Conservation (phyloP, 2,797 vertebrate species). For the Tadarida brasiliensis region DNA sequence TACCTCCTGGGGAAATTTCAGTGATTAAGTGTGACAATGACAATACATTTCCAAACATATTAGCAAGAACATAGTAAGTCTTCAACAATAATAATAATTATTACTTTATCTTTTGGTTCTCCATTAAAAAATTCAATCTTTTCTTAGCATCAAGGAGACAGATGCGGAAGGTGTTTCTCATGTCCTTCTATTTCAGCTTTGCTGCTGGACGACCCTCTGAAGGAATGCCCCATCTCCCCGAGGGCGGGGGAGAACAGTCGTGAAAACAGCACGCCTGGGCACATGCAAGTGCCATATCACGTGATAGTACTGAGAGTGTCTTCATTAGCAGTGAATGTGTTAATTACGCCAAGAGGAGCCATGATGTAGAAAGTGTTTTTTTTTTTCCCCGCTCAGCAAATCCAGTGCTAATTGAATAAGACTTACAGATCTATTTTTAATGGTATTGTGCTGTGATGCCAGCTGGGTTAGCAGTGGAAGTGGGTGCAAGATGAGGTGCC, state of each 20-base stretch:
- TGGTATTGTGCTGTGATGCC: background rate
- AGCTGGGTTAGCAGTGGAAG: background rate
- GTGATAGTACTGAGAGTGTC: constrained; percentile 77
- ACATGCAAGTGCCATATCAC: constrained; percentile 78
- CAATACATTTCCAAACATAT: background rate
- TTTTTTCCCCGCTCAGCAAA: constrained; percentile 61
- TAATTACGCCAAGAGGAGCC: constrained; percentile 80
- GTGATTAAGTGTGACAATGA: background rate
- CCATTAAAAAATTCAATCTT: background rate
- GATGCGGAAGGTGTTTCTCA: constrained; percentile 55
- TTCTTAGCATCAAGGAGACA: background rate
- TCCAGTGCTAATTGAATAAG: constrained; percentile 72
- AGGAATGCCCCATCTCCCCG: constrained; percentile 82
- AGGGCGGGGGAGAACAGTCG: constrained; percentile 69
- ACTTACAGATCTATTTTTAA: constrained; percentile 36
- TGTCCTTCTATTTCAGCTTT: constrained; percentile 79
- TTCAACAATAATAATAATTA: background rate
- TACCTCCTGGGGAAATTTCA: background rate
- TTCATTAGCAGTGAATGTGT: constrained; percentile 81
- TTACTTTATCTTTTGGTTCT: background rate
- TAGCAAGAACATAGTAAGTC: background rate
- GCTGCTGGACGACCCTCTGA: constrained; percentile 74
- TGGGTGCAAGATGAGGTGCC: background rate
- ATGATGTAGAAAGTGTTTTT: constrained; percentile 78
- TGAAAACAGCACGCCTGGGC: constrained; percentile 65